These are phyloP conservation scores for Capitulum mitella DNA, from an alignment of 2,888 invertebrate genomes.

Conservation along the genomic window DNA sequence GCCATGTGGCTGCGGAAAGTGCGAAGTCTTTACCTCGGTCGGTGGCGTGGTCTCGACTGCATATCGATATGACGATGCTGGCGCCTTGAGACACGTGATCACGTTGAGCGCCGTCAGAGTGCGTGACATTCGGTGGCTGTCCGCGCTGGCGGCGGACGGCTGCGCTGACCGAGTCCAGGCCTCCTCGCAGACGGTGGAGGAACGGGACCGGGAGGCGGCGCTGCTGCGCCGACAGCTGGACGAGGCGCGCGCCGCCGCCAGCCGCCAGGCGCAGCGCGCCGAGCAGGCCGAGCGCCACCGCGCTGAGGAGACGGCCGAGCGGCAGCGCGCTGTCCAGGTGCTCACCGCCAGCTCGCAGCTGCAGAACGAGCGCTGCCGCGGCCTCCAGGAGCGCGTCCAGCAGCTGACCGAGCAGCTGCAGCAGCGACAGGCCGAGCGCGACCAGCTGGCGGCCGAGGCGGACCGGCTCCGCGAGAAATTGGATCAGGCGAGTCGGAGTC, in stretches of 20 bases:
- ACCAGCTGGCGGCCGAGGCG: constrained; percentile 33
- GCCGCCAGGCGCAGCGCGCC: not conserved
- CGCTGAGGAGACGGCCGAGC: not conserved
- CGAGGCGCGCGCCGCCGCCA: not conserved
- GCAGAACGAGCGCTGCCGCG: constrained; percentile 29
- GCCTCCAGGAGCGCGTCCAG: constrained; percentile 30
- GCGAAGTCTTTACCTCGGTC: too few relatives aligned
- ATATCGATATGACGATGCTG: too few relatives aligned
- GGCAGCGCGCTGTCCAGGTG: too few relatives aligned
- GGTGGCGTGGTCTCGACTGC: too few relatives aligned
- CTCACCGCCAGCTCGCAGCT: constrained; percentile 25
- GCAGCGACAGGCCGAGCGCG: constrained; percentile 29
- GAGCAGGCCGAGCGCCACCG: not conserved
- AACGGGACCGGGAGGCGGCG: not conserved
- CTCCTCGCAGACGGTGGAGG: not conserved
- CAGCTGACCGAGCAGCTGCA: constrained; percentile 27
- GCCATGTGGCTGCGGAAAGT: too few relatives aligned
- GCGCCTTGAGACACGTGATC: too few relatives aligned
- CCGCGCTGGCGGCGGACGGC: too few relatives aligned
- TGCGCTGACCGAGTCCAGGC: too few relatives aligned
- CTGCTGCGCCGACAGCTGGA: not conserved
- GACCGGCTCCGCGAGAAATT: constrained; percentile 34
- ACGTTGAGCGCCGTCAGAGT: too few relatives aligned
- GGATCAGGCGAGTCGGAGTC: constrained; percentile 28
- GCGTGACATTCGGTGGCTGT: too few relatives aligned